Percentiles rank a stretch among this genome's conserved stretches.
Conservation (phyloP, 2,113 vertebrate species). For the Dipodomys stephensi region DNA sequence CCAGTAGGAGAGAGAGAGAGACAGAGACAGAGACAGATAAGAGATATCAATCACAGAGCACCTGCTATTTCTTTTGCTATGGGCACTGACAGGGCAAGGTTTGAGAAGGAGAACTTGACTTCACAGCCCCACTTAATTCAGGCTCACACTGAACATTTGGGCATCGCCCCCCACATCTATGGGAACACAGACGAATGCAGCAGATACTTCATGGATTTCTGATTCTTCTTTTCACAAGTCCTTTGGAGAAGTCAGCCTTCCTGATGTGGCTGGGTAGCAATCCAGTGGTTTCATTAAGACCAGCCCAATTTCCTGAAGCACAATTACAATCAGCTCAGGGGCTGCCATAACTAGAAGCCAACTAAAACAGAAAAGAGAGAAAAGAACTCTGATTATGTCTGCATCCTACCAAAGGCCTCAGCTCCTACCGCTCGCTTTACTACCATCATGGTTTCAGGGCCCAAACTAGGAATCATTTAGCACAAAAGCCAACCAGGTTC, state of each 20-base stretch:
- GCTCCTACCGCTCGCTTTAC: neutral
- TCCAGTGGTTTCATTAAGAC: conserved; percentile 75
- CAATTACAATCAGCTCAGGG: conserved; percentile 67
- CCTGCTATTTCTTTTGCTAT: conserved; percentile 39
- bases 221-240: conserved; percentile 83
- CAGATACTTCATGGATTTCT: conserved; percentile 82
- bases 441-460: neutral
- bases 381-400: neutral
- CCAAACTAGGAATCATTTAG: neutral
- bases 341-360: conserved; percentile 49
- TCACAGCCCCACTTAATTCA: conserved; percentile 68
- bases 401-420: conserved; percentile 34
- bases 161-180: conserved; percentile 82
- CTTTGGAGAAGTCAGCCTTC: conserved; percentile 80
- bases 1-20: no score
- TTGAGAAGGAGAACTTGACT: conserved; percentile 69
- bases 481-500: neutral
- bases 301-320: conserved; percentile 78
- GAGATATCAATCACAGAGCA: no score
- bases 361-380: neutral
- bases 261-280: conserved; percentile 79
- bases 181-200: conserved; percentile 61
- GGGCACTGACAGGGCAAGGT: conserved; percentile 1
- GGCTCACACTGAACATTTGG: conserved; percentile 68
- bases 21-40: no score